Base-by-base conservation (phyloP, 2,797 vertebrate genomes). In the Amphiprion clarkii region DNA sequence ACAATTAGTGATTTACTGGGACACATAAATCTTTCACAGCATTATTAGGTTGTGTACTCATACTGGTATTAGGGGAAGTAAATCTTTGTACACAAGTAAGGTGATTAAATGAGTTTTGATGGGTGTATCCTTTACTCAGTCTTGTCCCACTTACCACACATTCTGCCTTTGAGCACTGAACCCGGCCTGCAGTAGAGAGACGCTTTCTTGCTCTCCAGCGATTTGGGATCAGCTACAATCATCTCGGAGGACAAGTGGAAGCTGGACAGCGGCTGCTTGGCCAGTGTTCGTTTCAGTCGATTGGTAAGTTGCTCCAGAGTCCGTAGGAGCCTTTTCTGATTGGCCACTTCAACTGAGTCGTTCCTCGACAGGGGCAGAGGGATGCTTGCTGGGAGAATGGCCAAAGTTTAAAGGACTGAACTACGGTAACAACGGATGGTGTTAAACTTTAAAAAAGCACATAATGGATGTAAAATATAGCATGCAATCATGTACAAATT, bases 281-380 rank as follows among this genome's bases (percentile, higher is more conserved):
- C 95, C 76, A 99, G 94, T 2, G 96, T 99, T 71, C 96, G 95
- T 87, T 96, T 98, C 88, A 99, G 94, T 3, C 95, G 95, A 81
- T 98, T 99, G 2, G 97, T 98, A 81, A 99, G 96, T 0, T 89
- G 96, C 90, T 99, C 98, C 81, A 99, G 88, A 0, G 97, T 97
- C 70, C 95, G 95, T 83, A 99, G 94, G 51, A 99, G 97, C 29
- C 97, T 94, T 57, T 90, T 95, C 88, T 99, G 98, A 94, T 98
- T 99, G 92, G 95, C 96, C 75, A 95, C 92, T 89, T 99, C 98
- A 53, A 96, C 7, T 0, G 97, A 97, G 94, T 99, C 97, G 51
- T 99, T 99, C 90, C 97, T 96, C 90, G 95, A 96, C 86, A 95
- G 82, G 8, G 98, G 98, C 87, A 99, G 91, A 36, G 97, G 97